Evolutionary conservation across 2,888 invertebrate species (phyloP).

Genomic region (Lucinisca nassula): DNA sequence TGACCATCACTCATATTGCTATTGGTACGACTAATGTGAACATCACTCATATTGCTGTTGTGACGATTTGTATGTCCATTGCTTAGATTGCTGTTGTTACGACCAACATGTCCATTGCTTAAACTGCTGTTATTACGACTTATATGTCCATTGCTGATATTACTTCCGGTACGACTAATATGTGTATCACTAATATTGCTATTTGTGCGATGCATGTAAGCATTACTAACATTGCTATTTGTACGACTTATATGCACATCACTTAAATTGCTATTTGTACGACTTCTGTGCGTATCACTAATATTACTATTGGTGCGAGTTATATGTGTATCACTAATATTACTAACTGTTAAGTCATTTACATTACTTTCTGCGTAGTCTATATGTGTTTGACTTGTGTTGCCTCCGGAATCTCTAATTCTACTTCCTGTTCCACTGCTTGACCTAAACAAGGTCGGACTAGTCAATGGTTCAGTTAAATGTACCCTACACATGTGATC

Average conservation of each 20-base stretch:
- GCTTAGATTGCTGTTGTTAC: not conserved
- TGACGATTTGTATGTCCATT: not conserved
- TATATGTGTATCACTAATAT: not conserved
- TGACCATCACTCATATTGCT: not conserved
- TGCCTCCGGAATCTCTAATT: not conserved
- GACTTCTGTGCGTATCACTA: not conserved
- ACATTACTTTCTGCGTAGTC: not conserved
- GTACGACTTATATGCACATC: not conserved
- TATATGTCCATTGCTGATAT: not conserved
- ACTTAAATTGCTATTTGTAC: not conserved
- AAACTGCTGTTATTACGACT: not conserved
- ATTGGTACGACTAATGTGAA: not conserved
- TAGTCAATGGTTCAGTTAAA: constrained; percentile 24
- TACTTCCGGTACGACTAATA: not conserved
- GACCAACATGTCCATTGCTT: not conserved
- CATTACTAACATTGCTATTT: not conserved
- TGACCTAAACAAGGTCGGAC: not conserved
- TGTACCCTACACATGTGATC: constrained; percentile 58
- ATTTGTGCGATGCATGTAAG: not conserved
- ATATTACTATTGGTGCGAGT: not conserved
- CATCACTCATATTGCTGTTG: not conserved
- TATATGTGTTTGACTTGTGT: not conserved
- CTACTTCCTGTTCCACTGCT: not conserved
- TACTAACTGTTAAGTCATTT: not conserved
- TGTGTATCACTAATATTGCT: not conserved